Evolutionary conservation across 2,888 invertebrate species (phyloP), one percentile per base, ranked within the genome.

Genomic region (Yponomeuta malinellus): DNA sequence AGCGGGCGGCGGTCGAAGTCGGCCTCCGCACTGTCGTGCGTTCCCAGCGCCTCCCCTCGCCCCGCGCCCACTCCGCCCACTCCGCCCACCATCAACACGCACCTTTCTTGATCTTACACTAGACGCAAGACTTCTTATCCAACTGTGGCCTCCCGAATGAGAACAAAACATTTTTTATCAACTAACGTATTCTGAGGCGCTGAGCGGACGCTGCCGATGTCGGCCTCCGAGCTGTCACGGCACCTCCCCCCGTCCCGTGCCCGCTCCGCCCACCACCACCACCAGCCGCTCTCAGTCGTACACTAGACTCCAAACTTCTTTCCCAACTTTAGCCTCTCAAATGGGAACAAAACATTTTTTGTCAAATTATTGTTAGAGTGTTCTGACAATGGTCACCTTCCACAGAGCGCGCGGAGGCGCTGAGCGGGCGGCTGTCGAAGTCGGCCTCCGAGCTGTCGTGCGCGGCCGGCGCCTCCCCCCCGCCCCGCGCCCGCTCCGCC

Each of bases 371-470:
- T 23, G 23, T 23, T 23, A 23, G 23, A 23, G 23, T 23, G 23
- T 52, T 9, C 8, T 52, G 10, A 52, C 52, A 52, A 5, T 5
- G 4, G 37, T 52, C 8, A 52, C 8, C 12, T 10, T 9, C 2
- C 52, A 0, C 85, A 92, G 91, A 91, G 78, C 89, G 90, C 71
- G 85, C 90, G 6, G 23, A 90, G 73, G 74, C 86, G 33, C 80
- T 90, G 15, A 87, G 90, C 75, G 94, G 95, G 70, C 95, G 77
- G 77, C 91, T 97, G 74, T 96, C 96, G 76, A 96, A 96, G 86
- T 96, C 96, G 33, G 96, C 97, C 12, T 96, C 96, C 71, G 97
- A 97, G 90, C 86, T 97, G 81, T 96, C 95, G 78, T 95, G 94
- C 76, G 94, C 93, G 72, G 91, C 90, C 75, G 93, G 88, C 76